These are phyloP conservation scores for Limnothrissa miodon DNA, from an alignment of 2,113 vertebrate genomes.

Conservation along the genomic window DNA sequence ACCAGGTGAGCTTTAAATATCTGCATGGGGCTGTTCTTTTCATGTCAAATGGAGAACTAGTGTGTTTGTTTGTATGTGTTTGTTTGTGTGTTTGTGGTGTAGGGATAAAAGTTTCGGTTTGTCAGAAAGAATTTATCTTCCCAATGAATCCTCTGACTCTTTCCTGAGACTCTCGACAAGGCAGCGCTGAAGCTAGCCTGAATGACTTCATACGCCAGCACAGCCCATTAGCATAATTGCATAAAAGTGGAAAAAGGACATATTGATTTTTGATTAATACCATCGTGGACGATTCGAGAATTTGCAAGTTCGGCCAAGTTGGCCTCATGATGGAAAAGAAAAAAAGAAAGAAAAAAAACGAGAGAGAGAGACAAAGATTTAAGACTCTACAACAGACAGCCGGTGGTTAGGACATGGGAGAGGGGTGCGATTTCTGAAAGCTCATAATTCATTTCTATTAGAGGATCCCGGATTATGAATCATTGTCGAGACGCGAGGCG, in stretches of 20 bases:
- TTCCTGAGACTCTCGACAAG: background rate
- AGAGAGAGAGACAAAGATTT: background rate
- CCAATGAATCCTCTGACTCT: background rate
- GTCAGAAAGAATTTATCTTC: background rate
- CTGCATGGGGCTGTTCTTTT: background rate
- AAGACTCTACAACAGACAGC: constrained; percentile 10
- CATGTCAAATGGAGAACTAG: background rate
- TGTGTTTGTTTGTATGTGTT: background rate
- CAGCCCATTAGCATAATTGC: constrained; percentile 9
- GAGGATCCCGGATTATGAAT: constrained; percentile 32
- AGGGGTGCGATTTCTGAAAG: constrained; percentile 21
- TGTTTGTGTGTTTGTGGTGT: background rate
- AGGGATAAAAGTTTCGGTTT: background rate
- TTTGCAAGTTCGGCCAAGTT: constrained; percentile 9
- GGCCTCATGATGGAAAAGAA: background rate
- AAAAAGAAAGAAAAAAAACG: background rate
- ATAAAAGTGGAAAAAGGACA: constrained; percentile 17
- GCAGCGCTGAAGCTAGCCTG: background rate
- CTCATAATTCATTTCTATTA: constrained; percentile 46
- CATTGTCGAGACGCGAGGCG: background rate
- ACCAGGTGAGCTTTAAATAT: background rate
- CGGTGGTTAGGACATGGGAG: constrained; percentile 34
- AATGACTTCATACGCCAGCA: background rate
- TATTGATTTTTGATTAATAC: constrained; percentile 20
- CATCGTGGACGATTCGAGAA: background rate